Percentiles rank a stretch among this genome's conserved stretches.
Evolutionary conservation across 2,113 vertebrate species (phyloP).

Genomic region (Crotalus tigris): DNA sequence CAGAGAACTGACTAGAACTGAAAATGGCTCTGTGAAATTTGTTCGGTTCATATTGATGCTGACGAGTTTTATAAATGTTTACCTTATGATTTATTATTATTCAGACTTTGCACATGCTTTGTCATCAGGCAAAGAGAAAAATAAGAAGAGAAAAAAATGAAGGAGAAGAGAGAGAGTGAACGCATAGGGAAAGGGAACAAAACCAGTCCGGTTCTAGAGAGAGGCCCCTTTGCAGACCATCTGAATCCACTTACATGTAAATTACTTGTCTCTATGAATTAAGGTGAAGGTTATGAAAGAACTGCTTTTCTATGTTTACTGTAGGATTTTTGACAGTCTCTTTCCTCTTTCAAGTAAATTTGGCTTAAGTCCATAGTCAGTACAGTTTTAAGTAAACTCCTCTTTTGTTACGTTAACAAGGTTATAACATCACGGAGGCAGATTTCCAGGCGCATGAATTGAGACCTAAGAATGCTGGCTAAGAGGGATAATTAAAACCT

Average conservation of each 20-base stretch:
- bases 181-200: conserved; percentile 44
- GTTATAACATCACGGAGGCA: conserved; percentile 81
- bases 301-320: conserved; percentile 82
- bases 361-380: conserved; percentile 83
- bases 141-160: conserved; percentile 29
- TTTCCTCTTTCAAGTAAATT: conserved; percentile 90
- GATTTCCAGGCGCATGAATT: conserved; percentile 78
- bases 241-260: conserved; percentile 90
- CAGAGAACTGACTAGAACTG: conserved; percentile 46
- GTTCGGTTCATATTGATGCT: conserved; percentile 61
- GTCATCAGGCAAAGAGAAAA: conserved; percentile 60
- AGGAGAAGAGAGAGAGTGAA: not conserved
- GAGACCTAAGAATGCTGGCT: conserved; percentile 64
- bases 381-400: conserved; percentile 86
- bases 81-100: conserved; percentile 66
- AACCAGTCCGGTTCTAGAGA: conserved; percentile 58
- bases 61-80: conserved; percentile 71
- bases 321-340: conserved; percentile 87
- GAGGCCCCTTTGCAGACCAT: conserved; percentile 74
- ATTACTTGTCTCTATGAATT: conserved; percentile 87
- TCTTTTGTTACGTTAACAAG: conserved; percentile 87
- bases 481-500: conserved; percentile 78
- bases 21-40: conserved; percentile 57
- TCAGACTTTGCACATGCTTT: conserved; percentile 66
- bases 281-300: conserved; percentile 82